A percentile compares a stretch with the other conserved stretches of the same genome.
phyloP scores from a whole-genome alignment of 2,888 invertebrate genomes.

The Hermodice carunculata region DNA sequence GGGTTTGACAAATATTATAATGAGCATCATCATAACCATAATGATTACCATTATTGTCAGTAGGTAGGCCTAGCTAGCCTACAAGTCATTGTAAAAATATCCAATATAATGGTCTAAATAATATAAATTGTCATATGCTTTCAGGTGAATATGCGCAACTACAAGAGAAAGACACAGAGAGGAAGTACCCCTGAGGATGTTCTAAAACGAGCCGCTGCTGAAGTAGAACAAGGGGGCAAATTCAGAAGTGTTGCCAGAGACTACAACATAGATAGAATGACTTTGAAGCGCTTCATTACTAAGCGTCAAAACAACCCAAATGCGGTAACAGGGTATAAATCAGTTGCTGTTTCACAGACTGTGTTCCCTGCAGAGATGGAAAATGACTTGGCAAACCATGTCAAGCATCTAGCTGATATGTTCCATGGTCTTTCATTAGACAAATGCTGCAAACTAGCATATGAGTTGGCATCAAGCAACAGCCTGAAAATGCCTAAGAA shows the following conservation, averaged over 20 bases:
- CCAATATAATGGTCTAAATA: too few relatives aligned
- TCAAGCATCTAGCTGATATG: not conserved
- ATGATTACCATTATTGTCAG: too few relatives aligned
- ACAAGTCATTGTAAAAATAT: too few relatives aligned
- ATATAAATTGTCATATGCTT: too few relatives aligned
- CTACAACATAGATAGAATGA: conserved; percentile 61
- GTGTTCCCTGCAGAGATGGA: not conserved
- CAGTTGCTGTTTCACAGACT: not conserved
- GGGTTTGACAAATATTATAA: too few relatives aligned
- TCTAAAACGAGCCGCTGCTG: conserved; percentile 74
- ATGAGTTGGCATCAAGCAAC: not conserved
- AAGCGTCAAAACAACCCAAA: not conserved
- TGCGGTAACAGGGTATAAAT: not conserved
- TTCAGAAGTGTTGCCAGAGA: conserved; percentile 78
- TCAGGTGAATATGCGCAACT: conserved; percentile 4
- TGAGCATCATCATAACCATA: too few relatives aligned
- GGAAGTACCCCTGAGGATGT: conserved; percentile 16
- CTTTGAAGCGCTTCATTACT: conserved; percentile 42
- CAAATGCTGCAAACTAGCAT: not conserved
- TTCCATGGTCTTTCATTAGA: too few relatives aligned
- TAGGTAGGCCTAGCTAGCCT: too few relatives aligned
- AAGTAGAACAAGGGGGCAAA: conserved; percentile 89
- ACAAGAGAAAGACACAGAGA: conserved; percentile 12
- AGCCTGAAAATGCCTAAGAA: not conserved
- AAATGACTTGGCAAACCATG: too few relatives aligned